A percentile compares a stretch with the other conserved stretches of the same genome.
Evolutionary conservation across 2,888 invertebrate genomes (phyloP).

Genomic region (Lycophotia porphyrea): DNA sequence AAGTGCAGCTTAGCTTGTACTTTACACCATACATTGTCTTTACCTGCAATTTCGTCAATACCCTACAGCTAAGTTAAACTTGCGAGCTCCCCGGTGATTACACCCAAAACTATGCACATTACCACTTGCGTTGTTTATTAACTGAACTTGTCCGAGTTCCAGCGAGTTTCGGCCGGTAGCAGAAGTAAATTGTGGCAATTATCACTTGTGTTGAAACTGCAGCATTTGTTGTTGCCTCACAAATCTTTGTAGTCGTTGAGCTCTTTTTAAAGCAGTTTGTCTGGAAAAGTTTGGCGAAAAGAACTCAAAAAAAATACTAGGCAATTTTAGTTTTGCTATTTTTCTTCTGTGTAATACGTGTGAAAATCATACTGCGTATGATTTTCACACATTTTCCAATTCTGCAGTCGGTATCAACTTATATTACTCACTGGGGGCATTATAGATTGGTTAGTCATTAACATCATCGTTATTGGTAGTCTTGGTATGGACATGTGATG

Average conservation of each 20-base stretch:
- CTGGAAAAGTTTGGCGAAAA: background rate
- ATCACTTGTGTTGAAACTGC: constrained; percentile 43
- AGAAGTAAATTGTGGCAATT: constrained; percentile 42
- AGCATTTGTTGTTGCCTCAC: constrained; percentile 28
- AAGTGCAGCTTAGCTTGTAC: background rate
- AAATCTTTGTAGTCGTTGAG: constrained; percentile 31
- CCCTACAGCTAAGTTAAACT: constrained; percentile 42
- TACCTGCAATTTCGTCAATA: constrained; percentile 47
- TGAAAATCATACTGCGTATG: background rate
- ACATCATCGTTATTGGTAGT: too few relatives aligned
- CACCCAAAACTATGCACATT: constrained; percentile 42
- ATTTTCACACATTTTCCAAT: background rate
- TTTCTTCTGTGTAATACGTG: background rate
- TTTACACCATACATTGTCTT: constrained; percentile 1
- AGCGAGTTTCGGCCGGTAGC: constrained; percentile 10
- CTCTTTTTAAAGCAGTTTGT: constrained; percentile 25
- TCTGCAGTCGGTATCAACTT: background rate
- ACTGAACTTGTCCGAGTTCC: constrained; percentile 39
- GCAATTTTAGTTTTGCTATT: constrained; percentile 4
- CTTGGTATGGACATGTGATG: background rate
- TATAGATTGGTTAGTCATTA: background rate
- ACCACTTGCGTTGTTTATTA: constrained; percentile 34
- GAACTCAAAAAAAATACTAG: background rate
- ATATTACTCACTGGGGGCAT: background rate
- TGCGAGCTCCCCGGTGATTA: constrained; percentile 28